These are phyloP conservation scores for Eurystomus glaucurus DNA, from an alignment of 2,797 vertebrate genomes.

Conservation along the genomic window DNA sequence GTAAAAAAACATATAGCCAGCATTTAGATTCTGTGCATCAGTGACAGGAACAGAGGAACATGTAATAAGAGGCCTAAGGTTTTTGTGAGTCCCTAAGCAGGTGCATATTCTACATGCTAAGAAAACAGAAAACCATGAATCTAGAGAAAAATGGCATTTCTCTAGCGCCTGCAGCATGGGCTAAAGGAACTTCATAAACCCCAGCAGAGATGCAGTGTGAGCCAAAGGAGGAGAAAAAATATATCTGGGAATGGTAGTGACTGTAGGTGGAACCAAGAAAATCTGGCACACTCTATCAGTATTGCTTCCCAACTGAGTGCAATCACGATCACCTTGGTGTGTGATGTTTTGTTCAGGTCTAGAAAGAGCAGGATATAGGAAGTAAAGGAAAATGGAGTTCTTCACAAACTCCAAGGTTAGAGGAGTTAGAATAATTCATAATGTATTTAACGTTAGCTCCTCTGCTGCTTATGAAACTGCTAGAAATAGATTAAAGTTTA, in stretches of 20 bases:
- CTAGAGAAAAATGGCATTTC: neutral
- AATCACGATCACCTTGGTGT: neutral
- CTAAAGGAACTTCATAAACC: neutral
- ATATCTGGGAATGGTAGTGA: neutral
- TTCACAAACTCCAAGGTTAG: neutral
- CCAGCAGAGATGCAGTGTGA: neutral
- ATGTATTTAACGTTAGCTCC: neutral
- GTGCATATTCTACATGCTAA: neutral
- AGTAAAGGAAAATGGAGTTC: neutral
- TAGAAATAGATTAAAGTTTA: slow-evolving; percentile 30
- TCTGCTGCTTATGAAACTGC: neutral
- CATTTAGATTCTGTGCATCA: neutral
- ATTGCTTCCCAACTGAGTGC: neutral
- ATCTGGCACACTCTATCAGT: neutral
- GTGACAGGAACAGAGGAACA: neutral
- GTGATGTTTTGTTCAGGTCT: neutral
- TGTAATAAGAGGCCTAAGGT: neutral
- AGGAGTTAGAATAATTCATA: neutral
- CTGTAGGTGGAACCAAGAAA: neutral
- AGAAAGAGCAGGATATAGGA: neutral
- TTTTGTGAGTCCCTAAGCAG: neutral
- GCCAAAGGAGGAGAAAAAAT: neutral
- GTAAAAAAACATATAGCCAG: neutral
- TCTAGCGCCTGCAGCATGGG: neutral
- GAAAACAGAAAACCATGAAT: neutral